A percentile compares a stretch with the other conserved stretches of the same genome.
These are phyloP conservation scores for Argyresthia albistria DNA, from an alignment of 2,888 invertebrate genomes.

Conservation along the genomic window DNA sequence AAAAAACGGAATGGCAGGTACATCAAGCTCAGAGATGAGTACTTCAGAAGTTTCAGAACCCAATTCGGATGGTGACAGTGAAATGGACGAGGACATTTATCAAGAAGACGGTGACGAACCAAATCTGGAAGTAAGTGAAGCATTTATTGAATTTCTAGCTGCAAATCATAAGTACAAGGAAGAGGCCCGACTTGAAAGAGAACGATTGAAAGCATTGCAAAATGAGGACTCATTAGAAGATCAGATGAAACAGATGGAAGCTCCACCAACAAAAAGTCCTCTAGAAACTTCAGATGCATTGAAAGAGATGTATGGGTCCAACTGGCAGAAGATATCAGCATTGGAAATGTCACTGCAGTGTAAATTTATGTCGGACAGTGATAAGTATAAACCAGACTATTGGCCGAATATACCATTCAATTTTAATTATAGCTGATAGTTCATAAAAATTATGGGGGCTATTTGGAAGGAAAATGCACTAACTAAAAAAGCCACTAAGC, in stretches of 20 bases:
- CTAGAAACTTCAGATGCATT: constrained; percentile 43
- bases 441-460: not conserved
- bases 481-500: too few species aligned
- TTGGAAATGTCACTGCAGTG: constrained; percentile 81
- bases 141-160: constrained; percentile 74
- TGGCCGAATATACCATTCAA: constrained; percentile 84
- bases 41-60: constrained; percentile 2
- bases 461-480: too few species aligned
- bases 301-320: constrained; percentile 75
- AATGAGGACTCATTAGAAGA: constrained; percentile 18
- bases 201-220: constrained; percentile 24
- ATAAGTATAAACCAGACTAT: constrained; percentile 72
- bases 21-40: constrained; percentile 19
- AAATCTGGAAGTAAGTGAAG: constrained; percentile 74
- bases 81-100: constrained; percentile 12
- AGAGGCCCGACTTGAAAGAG: constrained; percentile 36
- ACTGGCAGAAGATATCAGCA: constrained; percentile 77
- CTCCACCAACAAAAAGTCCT: constrained; percentile 25
- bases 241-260: constrained; percentile 18
- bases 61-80: constrained; percentile 6
- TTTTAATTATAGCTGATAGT: constrained; percentile 29
- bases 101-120: constrained; percentile 14
- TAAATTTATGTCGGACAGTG: constrained; percentile 74
- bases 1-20: constrained; percentile 21
- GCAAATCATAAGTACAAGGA: constrained; percentile 71